A percentile compares a stretch with the other conserved stretches of the same genome.
Conservation (phyloP, 2,888 invertebrate species). For the Drosophila anomelani region DNA sequence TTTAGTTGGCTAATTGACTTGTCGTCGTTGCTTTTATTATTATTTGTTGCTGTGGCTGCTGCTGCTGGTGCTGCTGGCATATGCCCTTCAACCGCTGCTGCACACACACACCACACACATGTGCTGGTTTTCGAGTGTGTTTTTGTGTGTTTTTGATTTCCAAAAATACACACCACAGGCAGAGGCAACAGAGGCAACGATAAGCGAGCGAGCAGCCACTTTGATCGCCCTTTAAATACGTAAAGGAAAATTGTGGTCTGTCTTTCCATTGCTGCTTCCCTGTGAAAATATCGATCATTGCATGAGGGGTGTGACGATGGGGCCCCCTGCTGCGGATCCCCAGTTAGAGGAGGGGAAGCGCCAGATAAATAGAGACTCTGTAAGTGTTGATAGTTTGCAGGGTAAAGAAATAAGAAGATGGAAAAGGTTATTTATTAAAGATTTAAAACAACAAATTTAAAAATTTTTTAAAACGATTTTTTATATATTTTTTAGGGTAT, state of each 20-base stretch:
- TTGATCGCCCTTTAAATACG: constrained; percentile 38
- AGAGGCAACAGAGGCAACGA: constrained; percentile 6
- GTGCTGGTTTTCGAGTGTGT: constrained; percentile 13
- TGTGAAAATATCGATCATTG: constrained; percentile 76
- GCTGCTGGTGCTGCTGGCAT: constrained; percentile 10
- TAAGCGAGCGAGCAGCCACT: constrained; percentile 23
- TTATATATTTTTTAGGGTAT: neutral
- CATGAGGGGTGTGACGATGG: constrained; percentile 49
- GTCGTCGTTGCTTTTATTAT: constrained; percentile 22
- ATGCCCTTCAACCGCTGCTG: constrained; percentile 43
- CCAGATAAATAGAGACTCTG: neutral
- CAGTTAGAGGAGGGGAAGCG: neutral
- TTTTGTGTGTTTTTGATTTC: constrained; percentile 39
- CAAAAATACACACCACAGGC: constrained; percentile 45
- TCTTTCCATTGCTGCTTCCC: constrained; percentile 61
- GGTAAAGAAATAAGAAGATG: neutral
- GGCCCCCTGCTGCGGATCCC: constrained; percentile 1
- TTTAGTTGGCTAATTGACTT: constrained; percentile 38
- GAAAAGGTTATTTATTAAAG: neutral
- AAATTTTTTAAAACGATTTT: neutral
- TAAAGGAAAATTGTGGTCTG: constrained; percentile 23
- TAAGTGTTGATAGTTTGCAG: neutral
- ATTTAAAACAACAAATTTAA: neutral
- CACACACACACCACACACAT: constrained; percentile 16
- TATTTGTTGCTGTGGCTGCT: constrained; percentile 29